Base-by-base conservation (phyloP, 2,113 vertebrate species). In the Guaruba guarouba region DNA sequence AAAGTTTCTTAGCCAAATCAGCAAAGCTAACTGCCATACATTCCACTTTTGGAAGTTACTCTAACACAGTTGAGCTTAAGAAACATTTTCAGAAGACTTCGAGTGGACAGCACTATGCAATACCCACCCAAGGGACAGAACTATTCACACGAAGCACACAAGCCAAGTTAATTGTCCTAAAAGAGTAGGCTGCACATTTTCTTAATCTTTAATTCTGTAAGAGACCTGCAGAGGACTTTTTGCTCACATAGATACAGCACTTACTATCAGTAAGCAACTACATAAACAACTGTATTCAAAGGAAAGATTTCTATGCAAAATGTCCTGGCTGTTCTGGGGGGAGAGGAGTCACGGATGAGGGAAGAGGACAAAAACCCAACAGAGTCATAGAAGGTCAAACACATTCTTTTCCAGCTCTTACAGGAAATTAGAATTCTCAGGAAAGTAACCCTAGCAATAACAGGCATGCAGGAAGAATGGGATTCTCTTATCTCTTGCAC, bases 401-500 rank as follows among this genome's bases (percentile, higher is more conserved):
- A 11, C 4, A 4, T 25, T 83, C 55, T 39, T 74, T 83, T 59
- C 35, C 54, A 62, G 18, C 41, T 67, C 61, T 78, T 28, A 86
- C 52, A 83, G 20, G 37, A 91, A 87, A 10, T 51, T 62, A 5
- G 31, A 51, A 43, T 74, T 81, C 35, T 68, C 27, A 49, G 27
- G 33, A 48, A 86, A 76, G 15, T 14, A 86, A 69, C 13, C 0
- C 0, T 61, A 70, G 64, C 23, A 74, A 12, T 27, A 73, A 68
- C 0, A 0, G 12, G n/a, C 48, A 37, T 3, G 17, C 25, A 79
- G 17, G 48, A 89, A 7, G 25, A 90, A 64, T 13, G 14, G 17
- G 24, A 85, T 62, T 90, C 44, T 68, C 41, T 63, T 75, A 19
- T 63, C 41, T 73, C 66, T 43, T 41, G 15, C 39, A 79, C 28